Percentiles rank a stretch among this genome's conserved stretches.
Conservation (phyloP, 2,113 vertebrate species). For the Arothron firmamentum region DNA sequence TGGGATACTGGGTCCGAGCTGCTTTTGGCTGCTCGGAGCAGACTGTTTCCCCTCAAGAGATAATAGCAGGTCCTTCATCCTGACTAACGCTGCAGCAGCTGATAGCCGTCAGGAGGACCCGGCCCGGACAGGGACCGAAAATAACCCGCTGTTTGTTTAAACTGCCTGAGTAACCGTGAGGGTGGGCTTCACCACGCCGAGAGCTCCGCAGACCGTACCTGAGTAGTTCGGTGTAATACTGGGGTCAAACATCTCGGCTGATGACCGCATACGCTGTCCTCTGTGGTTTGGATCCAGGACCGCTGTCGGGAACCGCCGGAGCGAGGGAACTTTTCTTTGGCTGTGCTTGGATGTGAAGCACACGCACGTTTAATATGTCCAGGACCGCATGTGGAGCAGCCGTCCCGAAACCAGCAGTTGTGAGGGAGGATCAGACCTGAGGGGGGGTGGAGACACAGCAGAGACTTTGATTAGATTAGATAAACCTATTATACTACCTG, state of each 20-base stretch:
- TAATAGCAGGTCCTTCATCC: slow-evolving; percentile 26
- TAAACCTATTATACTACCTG: slow-evolving; percentile 1
- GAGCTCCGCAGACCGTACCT: no score
- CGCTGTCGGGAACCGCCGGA: not conserved
- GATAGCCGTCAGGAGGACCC: slow-evolving; percentile 35
- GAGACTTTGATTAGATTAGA: slow-evolving; percentile 31
- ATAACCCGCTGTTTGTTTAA: not conserved
- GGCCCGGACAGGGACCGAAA: slow-evolving; percentile 17
- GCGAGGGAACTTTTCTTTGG: slow-evolving; percentile 20
- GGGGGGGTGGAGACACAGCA: no score
- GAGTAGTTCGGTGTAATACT: no score
- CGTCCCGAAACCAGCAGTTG: not conserved
- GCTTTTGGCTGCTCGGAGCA: slow-evolving; percentile 7
- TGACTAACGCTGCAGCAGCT: slow-evolving; percentile 29
- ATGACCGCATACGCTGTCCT: no score
- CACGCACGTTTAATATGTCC: slow-evolving; percentile 1
- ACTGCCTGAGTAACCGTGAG: not conserved
- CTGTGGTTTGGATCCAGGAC: not conserved
- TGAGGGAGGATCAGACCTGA: slow-evolving; percentile 10
- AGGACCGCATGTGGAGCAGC: not conserved
- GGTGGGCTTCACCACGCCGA: not conserved
- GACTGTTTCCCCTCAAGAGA: slow-evolving; percentile 48
- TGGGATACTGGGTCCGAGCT: not conserved
- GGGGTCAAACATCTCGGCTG: no score
- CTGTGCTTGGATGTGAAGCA: slow-evolving; percentile 15